Conservation (phyloP, 2,888 invertebrate species). For the Tenthredo mesomela region DNA sequence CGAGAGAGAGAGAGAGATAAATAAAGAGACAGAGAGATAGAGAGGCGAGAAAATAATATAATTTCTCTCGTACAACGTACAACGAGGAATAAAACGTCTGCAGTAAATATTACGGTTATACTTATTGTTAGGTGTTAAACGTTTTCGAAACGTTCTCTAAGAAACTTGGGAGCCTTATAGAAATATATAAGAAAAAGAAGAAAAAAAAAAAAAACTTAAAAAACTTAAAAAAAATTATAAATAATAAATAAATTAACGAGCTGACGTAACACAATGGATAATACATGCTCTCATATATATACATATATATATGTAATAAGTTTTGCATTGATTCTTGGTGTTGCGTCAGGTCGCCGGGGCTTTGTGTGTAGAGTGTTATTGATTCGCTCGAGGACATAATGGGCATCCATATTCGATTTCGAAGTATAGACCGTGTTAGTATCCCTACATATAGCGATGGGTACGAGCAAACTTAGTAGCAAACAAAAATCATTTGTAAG, state of each 20-base stretch:
- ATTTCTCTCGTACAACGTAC: background rate
- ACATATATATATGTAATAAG: conserved; percentile 27
- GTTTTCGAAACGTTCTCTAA: background rate
- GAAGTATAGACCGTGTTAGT: conserved; percentile 60
- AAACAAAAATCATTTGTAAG: background rate
- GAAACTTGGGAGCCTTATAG: background rate
- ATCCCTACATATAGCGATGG: conserved; percentile 15
- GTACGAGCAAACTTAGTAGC: background rate
- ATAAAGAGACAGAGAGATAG: background rate
- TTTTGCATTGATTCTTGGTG: conserved; percentile 64
- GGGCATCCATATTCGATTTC: conserved; percentile 70
- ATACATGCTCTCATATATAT: background rate
- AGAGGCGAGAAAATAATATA: background rate
- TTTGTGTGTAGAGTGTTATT: conserved; percentile 71
- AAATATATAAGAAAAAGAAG: background rate
- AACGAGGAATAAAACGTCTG: background rate
- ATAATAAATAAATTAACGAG: background rate
- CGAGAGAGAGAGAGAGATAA: background rate
- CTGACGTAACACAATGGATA: conserved; percentile 5
- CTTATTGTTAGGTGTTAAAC: conserved; percentile 6
- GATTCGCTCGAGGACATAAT: conserved; percentile 68
- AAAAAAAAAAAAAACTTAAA: background rate
- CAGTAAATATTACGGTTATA: background rate
- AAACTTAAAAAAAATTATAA: background rate
- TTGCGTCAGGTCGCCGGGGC: conserved; percentile 69